These are phyloP conservation scores for Pseudorectes ferrugineus DNA, from an alignment of 2,113 vertebrate species.

Conservation along the genomic window DNA sequence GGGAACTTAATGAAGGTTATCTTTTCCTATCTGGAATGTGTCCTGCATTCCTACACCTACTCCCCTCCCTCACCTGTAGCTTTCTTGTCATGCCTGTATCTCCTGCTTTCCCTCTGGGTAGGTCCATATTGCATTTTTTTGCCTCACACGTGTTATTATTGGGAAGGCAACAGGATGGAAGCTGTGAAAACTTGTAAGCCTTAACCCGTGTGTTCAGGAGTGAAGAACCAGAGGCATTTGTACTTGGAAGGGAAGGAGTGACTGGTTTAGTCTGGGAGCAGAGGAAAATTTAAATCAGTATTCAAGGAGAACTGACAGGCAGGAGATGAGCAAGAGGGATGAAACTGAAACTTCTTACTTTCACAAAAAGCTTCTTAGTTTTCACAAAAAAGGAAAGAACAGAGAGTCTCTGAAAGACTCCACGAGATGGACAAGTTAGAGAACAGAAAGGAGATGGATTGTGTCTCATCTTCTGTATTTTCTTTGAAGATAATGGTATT, in stretches of 20 bases:
- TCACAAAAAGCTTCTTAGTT: not conserved
- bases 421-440: not conserved
- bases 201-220: not conserved
- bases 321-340: not conserved
- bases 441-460: not conserved
- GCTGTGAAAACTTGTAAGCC: not conserved
- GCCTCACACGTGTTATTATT: not conserved
- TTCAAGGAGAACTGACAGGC: not conserved
- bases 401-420: not conserved
- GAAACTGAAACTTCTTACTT: not conserved
- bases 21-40: not conserved
- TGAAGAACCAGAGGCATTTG: not conserved
- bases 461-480: not conserved
- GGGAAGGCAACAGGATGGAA: not conserved
- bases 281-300: not conserved
- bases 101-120: not conserved
- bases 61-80: not conserved
- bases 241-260: not conserved
- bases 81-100: not conserved
- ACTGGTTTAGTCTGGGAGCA: not conserved
- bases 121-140: not conserved
- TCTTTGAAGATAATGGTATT: conserved; percentile 10
- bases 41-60: not conserved
- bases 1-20: not conserved
- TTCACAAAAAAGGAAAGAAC: not conserved